Base-by-base conservation (phyloP, 2,797 vertebrate genomes). In the Myotis findleyi region DNA sequence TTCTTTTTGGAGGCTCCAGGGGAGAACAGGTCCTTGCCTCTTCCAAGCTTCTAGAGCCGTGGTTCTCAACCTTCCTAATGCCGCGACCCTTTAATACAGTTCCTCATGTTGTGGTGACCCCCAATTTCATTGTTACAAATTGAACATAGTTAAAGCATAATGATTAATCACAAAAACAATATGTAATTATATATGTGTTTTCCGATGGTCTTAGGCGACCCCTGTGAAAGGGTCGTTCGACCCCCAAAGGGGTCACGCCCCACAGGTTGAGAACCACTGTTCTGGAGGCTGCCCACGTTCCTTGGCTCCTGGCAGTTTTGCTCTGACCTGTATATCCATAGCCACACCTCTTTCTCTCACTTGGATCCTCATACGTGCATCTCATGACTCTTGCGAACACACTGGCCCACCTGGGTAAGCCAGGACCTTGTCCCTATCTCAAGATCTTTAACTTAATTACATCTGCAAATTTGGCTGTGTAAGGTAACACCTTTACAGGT, bases 251-350 rank as follows among this genome's bases (percentile, higher is more conserved):
- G 44, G 2, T 11, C 44, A 10, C 10, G 2, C 10, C 44, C 44
- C 44, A 44, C 44, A 44, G 44, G 44, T 44, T 44, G 44, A 44
- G 10, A 44, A 44, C 44, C 44, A 2, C 44, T 11, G 44, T 44
- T 44, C 41, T 44, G 2, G 41, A 49, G 8, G 30, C 30, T 33
- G 3, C 49, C 18, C 44, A 13, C 6, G 1, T 27, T 25, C 49
- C 27, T 27, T 27, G 41, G 69, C 5, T 69, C 6, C 3, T 0
- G 12, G 23, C 9, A 4, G 1, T 9, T 47, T 18, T 16, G 2
- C 55, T 55, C 14, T 23, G 1, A 69, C 71, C 18, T 59, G 33
- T 25, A 4, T 5, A 51, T n/a, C 55, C 8, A 16, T 18, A 3
- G 13, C 8, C 16, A n/a, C 14, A 3, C 21, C 25, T 68, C 33